Conservation (phyloP, 2,113 vertebrate species). For the Ascaphus truei region DNA sequence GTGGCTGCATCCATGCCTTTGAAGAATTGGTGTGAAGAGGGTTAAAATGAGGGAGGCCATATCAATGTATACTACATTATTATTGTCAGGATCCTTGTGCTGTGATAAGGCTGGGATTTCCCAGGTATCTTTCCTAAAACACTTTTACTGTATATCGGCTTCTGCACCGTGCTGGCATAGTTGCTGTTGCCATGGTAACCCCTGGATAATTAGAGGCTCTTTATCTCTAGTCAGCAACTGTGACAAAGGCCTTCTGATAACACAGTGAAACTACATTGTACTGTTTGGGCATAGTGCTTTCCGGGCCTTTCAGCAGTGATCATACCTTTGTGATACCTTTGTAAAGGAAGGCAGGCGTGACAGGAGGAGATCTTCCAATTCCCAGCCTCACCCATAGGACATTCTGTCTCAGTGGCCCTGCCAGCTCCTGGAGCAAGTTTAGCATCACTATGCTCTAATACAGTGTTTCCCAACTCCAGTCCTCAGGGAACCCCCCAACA, state of each 20-base stretch:
- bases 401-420: neutral
- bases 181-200: neutral
- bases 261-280: neutral
- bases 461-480: no score
- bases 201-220: neutral
- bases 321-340: neutral
- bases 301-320: neutral
- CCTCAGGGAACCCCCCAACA: no score
- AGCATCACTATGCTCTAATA: no score
- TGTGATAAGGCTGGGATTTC: no score
- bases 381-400: neutral
- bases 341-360: neutral
- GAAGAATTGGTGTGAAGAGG: no score
- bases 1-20: no score
- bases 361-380: neutral
- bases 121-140: no score
- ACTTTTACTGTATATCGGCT: no score
- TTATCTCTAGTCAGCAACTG: neutral
- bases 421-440: no score
- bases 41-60: no score
- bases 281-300: neutral
- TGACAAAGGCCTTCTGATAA: conserved; percentile 11
- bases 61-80: no score
- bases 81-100: no score
- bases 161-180: neutral